A percentile compares a stretch with the other conserved stretches of the same genome.
Evolutionary conservation across 2,113 vertebrate species (phyloP).

Genomic region (Siniperca knerii): DNA sequence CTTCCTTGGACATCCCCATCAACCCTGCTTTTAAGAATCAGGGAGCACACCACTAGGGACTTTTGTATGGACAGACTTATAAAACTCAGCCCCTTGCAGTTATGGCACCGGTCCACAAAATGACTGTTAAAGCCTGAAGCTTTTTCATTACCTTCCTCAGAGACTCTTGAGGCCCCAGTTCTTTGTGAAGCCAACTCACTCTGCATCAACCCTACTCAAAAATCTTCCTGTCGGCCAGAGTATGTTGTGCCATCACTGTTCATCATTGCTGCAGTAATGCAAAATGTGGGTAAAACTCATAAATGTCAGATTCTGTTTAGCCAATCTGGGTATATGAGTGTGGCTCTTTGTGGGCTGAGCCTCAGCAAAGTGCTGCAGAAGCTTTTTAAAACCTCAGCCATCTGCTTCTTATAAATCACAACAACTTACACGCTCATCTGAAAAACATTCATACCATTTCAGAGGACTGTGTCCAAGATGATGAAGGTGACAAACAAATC

Average conservation of each 20-base stretch:
- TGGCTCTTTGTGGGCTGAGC: conserved; percentile 53
- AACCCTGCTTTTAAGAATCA: conserved; percentile 7
- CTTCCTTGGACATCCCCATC: neutral
- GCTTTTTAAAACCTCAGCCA: conserved; percentile 35
- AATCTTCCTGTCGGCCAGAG: conserved; percentile 22
- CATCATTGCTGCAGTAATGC: conserved; percentile 51
- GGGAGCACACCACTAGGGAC: conserved; percentile 13
- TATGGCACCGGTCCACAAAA: conserved; percentile 41
- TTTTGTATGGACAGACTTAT: conserved; percentile 20
- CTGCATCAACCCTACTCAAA: conserved; percentile 31
- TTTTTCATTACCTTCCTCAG: conserved; percentile 44
- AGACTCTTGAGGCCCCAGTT: conserved; percentile 43
- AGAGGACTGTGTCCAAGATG: conserved; percentile 16
- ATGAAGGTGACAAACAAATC: conserved; percentile 31
- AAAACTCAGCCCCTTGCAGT: conserved; percentile 39
- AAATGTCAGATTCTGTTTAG: conserved; percentile 69
- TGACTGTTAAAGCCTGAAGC: conserved; percentile 42
- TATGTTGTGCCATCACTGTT: conserved; percentile 39
- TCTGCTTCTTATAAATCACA: conserved; percentile 60
- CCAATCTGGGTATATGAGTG: conserved; percentile 37
- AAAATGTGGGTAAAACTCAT: conserved; percentile 57
- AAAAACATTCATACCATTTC: conserved; percentile 44
- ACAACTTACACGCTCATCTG: conserved; percentile 30
- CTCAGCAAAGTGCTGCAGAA: conserved; percentile 38
- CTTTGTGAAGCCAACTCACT: conserved; percentile 45